Conservation (phyloP, 2,888 invertebrate species). For the Coelinius sp. region DNA sequence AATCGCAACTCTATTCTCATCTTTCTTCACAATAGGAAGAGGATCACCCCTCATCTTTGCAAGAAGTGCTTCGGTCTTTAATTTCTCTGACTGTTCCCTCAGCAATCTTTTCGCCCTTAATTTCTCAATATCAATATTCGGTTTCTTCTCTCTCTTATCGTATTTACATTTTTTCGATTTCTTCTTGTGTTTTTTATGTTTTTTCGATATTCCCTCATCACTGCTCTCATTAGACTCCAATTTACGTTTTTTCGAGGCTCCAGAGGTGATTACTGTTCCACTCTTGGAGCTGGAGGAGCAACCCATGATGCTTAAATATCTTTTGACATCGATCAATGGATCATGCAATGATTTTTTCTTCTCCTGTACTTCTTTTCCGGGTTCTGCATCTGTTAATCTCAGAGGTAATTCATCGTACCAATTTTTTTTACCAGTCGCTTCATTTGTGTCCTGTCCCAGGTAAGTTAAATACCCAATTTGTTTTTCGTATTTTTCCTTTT, state of each 20-base stretch:
- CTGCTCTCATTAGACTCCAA: constrained; percentile 49
- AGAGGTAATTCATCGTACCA: constrained; percentile 89
- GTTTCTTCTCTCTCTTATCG: constrained; percentile 41
- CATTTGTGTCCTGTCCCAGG: constrained; percentile 93
- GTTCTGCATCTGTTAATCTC: constrained; percentile 71
- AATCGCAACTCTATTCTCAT: constrained; percentile 66
- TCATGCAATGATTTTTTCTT: constrained; percentile 80
- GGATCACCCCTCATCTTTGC: constrained; percentile 77
- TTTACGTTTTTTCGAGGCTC: constrained; percentile 59
- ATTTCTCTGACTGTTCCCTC: constrained; percentile 85
- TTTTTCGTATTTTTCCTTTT: constrained; percentile 97
- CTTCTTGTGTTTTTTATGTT: constrained; percentile 59
- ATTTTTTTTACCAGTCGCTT: constrained; percentile 85
- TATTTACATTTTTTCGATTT: constrained; percentile 59
- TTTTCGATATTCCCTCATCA: constrained; percentile 53
- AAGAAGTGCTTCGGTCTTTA: constrained; percentile 80
- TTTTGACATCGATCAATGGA: constrained; percentile 81
- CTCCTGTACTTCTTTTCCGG: constrained; percentile 76
- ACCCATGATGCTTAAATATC: constrained; percentile 70
- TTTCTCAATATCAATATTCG: constrained; percentile 73
- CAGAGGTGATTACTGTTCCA: constrained; percentile 40
- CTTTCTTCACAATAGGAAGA: constrained; percentile 58
- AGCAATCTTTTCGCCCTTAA: constrained; percentile 84
- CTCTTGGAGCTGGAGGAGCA: constrained; percentile 43
- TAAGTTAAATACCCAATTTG: constrained; percentile 97